Base-by-base conservation (phyloP, 2,888 invertebrate genomes). In the Ennomos quercinarius region DNA sequence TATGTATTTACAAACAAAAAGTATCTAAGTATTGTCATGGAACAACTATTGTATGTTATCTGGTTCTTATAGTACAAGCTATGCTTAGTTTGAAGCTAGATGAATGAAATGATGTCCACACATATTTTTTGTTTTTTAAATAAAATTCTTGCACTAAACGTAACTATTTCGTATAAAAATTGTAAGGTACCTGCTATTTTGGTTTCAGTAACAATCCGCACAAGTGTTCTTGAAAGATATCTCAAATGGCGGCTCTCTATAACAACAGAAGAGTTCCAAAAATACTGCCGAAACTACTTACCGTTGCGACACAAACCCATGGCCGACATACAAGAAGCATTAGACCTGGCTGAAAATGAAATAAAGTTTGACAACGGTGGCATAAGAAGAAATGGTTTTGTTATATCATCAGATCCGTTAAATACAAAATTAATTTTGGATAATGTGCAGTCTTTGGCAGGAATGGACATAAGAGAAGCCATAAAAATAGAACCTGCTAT, bases 401-500 rank as follows among this genome's bases (percentile, higher is more conserved):
- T 96, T 1, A 80, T 95, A 45, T 86, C 93, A 49, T 86, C 88
- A 0, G 94, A 95, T 75, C 94, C 95, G 0, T 79, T 93, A 1
- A 94, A 95, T 67, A 88, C 95, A 0, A 86, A 86, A 57, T 83
- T 92, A 10, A 93, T 95, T 40, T 70, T 96, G 2, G 79, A 86
- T 8, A 91, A 93, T 74, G 93, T 95, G 43, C 80, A 86, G 1
- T 83, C 81, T 0, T 78, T 95, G 38, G 93, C 92, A 50, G 95
- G 94, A 0, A 71, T 93, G 1, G 91, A 94, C 66, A 92, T 95
- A 46, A 84, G 85, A 56, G 88, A 93, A 10, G 93, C 93, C 37
- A 89, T 95, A 38, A 86, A 79, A 70, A 78, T 77, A 13, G 93
- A 94, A 70, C 96, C 96, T 10, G 95, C 94, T 65, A 92, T 96